Evolutionary conservation across 2,113 vertebrate genomes (phyloP), one percentile per base, ranked within the genome.

Genomic region (Microcebus griseorufus): DNA sequence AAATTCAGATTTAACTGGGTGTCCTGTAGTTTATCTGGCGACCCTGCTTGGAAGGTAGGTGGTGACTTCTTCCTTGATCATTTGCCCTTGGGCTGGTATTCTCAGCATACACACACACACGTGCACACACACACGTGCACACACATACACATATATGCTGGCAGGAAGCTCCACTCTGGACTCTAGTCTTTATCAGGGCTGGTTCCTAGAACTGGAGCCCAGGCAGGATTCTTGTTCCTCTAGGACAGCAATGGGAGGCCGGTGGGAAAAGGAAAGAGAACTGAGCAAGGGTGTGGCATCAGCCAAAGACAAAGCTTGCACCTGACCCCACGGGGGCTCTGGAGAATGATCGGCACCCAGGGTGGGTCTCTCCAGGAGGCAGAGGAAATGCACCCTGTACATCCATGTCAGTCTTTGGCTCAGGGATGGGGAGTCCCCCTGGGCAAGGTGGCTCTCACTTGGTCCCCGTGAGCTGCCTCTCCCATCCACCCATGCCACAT

Each of bases 321-420:
- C 34, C 20, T 62, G 25, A 73, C 6, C 32, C 29, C 16, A 51
- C 2, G 0, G 11, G 48, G 25, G 6, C 62, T 32, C 25, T 9
- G 20, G 20, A 37, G 6, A 2, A 18, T 23, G 34, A 27, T 13
- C 17, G 23, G 32, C 27, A n/a, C 34, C 42, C 72, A 29, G 23
- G 8, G 9, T 20, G 64, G 11, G 37, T 14, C 37, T 84, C 29
- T 3, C 48, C n/a, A 9, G 17, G 55, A 76, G 45, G 32, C 11
- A 87, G 9, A 67, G 39, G 65, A 90, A 14, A 6, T 16, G 0
- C 1, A 12, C 29, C 39, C 42, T 80, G 32, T n/a, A 25, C 25
- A 3, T 45, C 27, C 9, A 22, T 0, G 2, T 16, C 16, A 22
- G n/a, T 51, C 32, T 14, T 9, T 1, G 45, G 60, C 62, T 16